phyloP scores from a whole-genome alignment of 2,888 invertebrate species.

The Gnatocerus cornutus region DNA sequence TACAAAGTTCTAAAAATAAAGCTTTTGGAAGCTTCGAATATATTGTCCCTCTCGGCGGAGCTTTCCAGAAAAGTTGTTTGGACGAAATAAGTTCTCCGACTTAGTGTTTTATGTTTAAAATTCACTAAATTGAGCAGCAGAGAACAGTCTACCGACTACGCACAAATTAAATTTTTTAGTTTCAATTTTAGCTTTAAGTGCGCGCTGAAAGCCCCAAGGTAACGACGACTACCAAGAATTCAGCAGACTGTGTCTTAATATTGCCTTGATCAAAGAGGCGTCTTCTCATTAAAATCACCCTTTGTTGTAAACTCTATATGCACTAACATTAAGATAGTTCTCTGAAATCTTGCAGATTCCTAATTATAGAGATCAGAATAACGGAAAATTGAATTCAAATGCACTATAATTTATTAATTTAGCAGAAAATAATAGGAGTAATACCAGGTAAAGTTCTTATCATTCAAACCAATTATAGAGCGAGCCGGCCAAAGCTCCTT shows the following conservation, averaged over 20 bases:
- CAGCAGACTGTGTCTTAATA: slow-evolving; percentile 41
- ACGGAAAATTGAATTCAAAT: slow-evolving; percentile 11
- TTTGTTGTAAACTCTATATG: slow-evolving; percentile 34
- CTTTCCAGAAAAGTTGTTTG: slow-evolving; percentile 19
- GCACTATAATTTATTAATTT: slow-evolving; percentile 35
- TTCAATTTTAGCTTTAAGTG: slow-evolving; percentile 9
- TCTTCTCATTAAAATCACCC: slow-evolving; percentile 39
- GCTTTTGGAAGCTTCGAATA: slow-evolving; percentile 14
- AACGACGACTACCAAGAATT: slow-evolving; percentile 11
- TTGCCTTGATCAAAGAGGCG: slow-evolving; percentile 35
- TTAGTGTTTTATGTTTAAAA: slow-evolving; percentile 14
- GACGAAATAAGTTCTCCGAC: slow-evolving; percentile 9
- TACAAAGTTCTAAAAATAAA: slow-evolving; percentile 17
- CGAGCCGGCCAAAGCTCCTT: slow-evolving; percentile 59
- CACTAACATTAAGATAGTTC: slow-evolving; percentile 15
- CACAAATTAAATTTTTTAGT: slow-evolving; percentile 19
- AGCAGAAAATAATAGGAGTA: slow-evolving; percentile 10
- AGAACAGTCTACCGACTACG: background rate
- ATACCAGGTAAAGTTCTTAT: slow-evolving; percentile 55
- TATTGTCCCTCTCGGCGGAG: slow-evolving; percentile 14
- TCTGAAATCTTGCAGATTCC: slow-evolving; percentile 15
- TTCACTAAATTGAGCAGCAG: slow-evolving; percentile 11
- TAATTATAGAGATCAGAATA: slow-evolving; percentile 33
- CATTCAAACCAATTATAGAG: slow-evolving; percentile 65
- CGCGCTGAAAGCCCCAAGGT: slow-evolving; percentile 17